A percentile compares a stretch with the other conserved stretches of the same genome.
Evolutionary conservation across 2,797 vertebrate genomes (phyloP).

Genomic region (Macropodus opercularis): DNA sequence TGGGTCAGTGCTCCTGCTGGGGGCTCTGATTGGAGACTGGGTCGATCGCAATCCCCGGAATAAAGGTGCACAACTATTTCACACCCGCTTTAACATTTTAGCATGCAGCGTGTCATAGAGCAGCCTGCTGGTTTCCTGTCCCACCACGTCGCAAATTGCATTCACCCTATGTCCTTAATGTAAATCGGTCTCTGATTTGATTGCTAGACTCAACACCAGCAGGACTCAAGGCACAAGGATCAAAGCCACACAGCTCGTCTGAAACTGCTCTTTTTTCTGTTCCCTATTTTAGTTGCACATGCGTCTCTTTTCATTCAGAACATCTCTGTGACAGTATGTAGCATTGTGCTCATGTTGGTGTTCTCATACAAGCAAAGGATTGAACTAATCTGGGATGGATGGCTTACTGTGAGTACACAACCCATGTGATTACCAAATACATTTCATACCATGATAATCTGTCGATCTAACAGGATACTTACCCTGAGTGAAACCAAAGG

Average conservation of each 20-base stretch:
- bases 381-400: constrained; percentile 78
- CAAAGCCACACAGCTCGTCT: constrained; percentile 42
- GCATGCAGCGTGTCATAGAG: constrained; percentile 2
- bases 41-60: constrained; percentile 86
- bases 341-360: constrained; percentile 81
- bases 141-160: constrained; percentile 41
- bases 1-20: constrained; percentile 83
- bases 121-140: constrained; percentile 25
- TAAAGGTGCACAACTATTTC: constrained; percentile 72
- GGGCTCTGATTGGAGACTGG: constrained; percentile 85
- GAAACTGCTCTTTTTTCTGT: constrained; percentile 42
- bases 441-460: constrained; percentile 5
- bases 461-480: constrained; percentile 17
- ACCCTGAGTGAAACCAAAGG: constrained; percentile 28
- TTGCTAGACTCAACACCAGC: constrained; percentile 24
- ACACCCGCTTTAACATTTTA: constrained; percentile 5
- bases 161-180: constrained; percentile 21
- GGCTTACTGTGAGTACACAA: constrained; percentile 81
- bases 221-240: constrained; percentile 29
- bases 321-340: constrained; percentile 82
- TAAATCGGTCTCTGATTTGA: constrained; percentile 51
- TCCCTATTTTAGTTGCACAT: constrained; percentile 77
- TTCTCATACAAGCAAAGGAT: constrained; percentile 83
- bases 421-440: constrained; percentile 4
- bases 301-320: constrained; percentile 83